Evolutionary conservation across 2,797 vertebrate species (phyloP).

Genomic region (Dallia pectoralis): DNA sequence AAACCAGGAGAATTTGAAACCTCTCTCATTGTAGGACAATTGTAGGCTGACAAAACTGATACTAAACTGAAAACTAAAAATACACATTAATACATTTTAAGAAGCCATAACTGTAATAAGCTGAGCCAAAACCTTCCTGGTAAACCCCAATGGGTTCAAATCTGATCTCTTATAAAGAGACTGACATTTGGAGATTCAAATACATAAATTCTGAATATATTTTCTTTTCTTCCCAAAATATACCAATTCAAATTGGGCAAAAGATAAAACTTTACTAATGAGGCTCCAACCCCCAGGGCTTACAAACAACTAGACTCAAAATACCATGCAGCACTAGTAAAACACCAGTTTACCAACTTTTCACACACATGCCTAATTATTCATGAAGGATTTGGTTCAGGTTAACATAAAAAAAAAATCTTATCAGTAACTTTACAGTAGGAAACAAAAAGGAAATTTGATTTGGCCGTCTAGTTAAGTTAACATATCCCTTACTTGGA

Average conservation of each 20-base stretch:
- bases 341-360: background rate
- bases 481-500: background rate
- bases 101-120: constrained; percentile 42
- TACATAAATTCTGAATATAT: constrained; percentile 31
- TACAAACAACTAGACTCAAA: too few species aligned
- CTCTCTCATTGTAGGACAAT: too few species aligned
- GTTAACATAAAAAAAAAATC: too few species aligned
- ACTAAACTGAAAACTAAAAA: constrained; percentile 29
- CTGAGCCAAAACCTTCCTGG: constrained; percentile 41
- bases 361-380: background rate
- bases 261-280: background rate
- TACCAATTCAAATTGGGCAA: background rate
- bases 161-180: constrained; percentile 74
- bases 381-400: too few species aligned
- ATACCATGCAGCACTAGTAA: background rate
- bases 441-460: background rate
- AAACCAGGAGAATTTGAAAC: too few species aligned
- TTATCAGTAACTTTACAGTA: background rate
- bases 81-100: constrained; percentile 30
- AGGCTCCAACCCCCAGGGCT: background rate
- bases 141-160: constrained; percentile 65
- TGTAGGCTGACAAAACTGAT: constrained; percentile 4
- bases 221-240: background rate
- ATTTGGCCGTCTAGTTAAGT: background rate
- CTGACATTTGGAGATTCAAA: constrained; percentile 37